Percentiles rank a stretch among this genome's conserved stretches.
These are phyloP conservation scores for Melolontha melolontha DNA, from an alignment of 2,888 invertebrate genomes.

Conservation along the genomic window DNA sequence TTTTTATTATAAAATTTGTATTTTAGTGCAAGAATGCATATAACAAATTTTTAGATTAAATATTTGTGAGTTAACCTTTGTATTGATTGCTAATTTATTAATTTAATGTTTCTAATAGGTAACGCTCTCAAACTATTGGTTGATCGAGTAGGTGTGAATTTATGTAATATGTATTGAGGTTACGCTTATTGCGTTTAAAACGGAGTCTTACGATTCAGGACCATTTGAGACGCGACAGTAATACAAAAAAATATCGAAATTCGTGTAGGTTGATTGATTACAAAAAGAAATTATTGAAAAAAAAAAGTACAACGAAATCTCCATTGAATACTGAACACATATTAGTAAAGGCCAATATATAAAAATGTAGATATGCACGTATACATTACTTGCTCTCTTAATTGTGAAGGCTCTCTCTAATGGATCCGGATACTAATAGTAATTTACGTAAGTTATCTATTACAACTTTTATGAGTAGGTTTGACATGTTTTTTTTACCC, in stretches of 20 bases:
- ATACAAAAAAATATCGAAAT: not conserved
- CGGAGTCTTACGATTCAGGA: constrained; percentile 8
- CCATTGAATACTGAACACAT: too few relatives aligned
- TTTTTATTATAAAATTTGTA: too few relatives aligned
- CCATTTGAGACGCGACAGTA: constrained; percentile 3
- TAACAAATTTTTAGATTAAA: not conserved
- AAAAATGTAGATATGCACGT: too few relatives aligned
- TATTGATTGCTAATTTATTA: not conserved
- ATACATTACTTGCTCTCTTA: too few relatives aligned
- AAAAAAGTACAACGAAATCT: too few relatives aligned
- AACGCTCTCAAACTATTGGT: constrained; percentile 1
- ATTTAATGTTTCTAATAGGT: constrained; percentile 2
- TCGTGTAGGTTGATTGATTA: constrained; percentile 1
- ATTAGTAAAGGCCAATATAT: too few relatives aligned
- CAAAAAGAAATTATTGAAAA: not conserved
- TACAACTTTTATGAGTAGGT: too few relatives aligned
- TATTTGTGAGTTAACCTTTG: constrained; percentile 23
- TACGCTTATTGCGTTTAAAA: constrained; percentile 22
- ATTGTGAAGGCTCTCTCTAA: too few relatives aligned
- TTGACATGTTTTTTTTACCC: too few relatives aligned
- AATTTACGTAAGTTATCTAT: not conserved
- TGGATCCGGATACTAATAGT: too few relatives aligned
- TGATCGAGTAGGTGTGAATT: constrained; percentile 39
- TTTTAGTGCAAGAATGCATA: too few relatives aligned
- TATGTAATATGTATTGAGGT: constrained; percentile 44